A percentile compares a stretch with the other conserved stretches of the same genome.
Conservation (phyloP, 1,140 invertebrate species). For the Radopholus similis region DNA sequence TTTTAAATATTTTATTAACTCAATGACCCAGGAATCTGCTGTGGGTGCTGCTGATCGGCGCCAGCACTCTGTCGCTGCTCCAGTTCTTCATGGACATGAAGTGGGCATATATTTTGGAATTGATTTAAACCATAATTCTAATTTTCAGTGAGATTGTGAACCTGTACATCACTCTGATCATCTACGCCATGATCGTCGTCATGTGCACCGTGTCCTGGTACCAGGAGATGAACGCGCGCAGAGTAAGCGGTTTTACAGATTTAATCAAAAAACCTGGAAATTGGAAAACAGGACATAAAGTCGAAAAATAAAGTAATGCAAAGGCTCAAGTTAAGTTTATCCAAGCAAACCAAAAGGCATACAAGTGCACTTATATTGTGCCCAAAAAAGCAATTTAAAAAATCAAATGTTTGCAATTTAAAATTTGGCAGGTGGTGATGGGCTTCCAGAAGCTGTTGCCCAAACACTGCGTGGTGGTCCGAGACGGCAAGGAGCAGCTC, state of each 20-base stretch:
- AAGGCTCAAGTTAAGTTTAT: background rate
- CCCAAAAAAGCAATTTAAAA: background rate
- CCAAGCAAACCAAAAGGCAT: no score
- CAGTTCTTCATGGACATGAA: conserved; percentile 27
- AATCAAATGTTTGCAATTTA: conserved; percentile 1
- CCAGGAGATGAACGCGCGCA: conserved; percentile 27
- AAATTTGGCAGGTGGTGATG: conserved; percentile 25
- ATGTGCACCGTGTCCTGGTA: conserved; percentile 42
- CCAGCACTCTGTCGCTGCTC: conserved; percentile 25
- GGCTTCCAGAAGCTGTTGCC: conserved; percentile 47
- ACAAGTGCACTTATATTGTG: no score
- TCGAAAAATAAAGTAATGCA: background rate
- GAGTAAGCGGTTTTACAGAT: no score
- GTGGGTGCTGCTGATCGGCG: conserved; percentile 30
- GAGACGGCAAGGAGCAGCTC: conserved; percentile 86
- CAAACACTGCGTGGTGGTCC: conserved; percentile 86
- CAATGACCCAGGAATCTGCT: no score
- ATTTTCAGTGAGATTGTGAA: conserved; percentile 25
- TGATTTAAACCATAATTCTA: background rate
- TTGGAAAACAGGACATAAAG: background rate
- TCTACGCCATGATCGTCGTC: conserved; percentile 39
- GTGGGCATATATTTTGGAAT: conserved; percentile 3
- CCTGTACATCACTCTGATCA: conserved; percentile 39
- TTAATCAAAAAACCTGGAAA: background rate
- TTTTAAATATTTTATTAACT: no score